These are phyloP conservation scores for Meteorus cinctellus DNA, from an alignment of 2,888 invertebrate species.

Conservation along the genomic window DNA sequence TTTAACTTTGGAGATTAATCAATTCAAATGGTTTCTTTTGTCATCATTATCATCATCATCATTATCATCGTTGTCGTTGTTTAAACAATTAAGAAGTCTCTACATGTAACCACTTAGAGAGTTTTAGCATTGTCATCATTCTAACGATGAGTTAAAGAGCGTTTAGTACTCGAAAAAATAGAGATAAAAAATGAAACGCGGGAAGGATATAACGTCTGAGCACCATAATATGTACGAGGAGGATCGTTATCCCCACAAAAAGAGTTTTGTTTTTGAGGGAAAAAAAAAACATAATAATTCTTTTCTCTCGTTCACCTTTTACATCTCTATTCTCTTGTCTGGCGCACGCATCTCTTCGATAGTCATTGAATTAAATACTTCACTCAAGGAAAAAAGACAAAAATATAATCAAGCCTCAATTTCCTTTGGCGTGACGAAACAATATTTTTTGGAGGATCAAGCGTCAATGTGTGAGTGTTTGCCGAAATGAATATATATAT, in stretches of 20 bases:
- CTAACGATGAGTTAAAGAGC: constrained; percentile 15
- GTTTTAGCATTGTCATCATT: constrained; percentile 14
- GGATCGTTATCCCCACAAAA: constrained; percentile 15
- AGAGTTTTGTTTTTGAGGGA: neutral
- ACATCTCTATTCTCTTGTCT: neutral
- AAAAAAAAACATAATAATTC: constrained; percentile 10
- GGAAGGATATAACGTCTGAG: neutral
- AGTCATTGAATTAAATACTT: constrained; percentile 13
- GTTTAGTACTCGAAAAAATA: neutral
- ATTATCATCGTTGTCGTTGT: neutral
- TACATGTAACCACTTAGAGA: neutral
- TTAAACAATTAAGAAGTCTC: neutral
- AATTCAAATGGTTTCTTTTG: neutral
- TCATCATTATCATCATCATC: neutral
- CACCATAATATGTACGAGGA: constrained; percentile 8
- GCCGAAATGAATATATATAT: neutral
- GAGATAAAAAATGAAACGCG: neutral
- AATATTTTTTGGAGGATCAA: constrained; percentile 5
- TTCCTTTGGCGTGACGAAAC: constrained; percentile 9
- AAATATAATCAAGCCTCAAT: neutral
- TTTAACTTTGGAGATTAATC: neutral
- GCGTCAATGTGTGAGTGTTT: neutral
- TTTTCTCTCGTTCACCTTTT: neutral
- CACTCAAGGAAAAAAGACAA: neutral
- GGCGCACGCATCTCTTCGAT: constrained; percentile 1